Base-by-base conservation (phyloP, 2,797 vertebrate genomes). In the Botia kubotai region DNA sequence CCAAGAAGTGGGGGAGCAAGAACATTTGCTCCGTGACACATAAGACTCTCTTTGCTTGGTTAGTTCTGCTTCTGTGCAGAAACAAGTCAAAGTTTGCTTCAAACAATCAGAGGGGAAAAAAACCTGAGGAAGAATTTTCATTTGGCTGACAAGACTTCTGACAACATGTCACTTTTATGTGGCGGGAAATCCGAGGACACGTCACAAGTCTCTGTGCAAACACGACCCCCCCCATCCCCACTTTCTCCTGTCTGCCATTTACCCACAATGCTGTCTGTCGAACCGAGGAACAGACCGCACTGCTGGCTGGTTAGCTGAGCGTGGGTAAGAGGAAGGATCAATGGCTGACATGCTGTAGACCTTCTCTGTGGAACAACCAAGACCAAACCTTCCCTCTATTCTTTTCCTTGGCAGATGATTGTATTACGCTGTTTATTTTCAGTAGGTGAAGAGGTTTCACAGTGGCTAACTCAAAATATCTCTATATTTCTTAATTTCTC, bases 291-390 rank as follows among this genome's bases (percentile, higher is more conserved):
- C 12, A 23, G 19, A 60, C 23, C 66, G 80, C 48, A 52, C 70
- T 72, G 43, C 53, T 80, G 53, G 39, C 74, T 77, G 69, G 52
- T 80, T 72, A 77, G 53, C 33, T 43, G 57, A 78, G 39, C 58
- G 33, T 71, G 23, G 16, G 1, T 17, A 23, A 74, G 43, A 50
- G 16, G n/a, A 73, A 74, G 57, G 63, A 74, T 62, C 66, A 72
- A 65, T 76, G 10, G 48, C n/a, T 62, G 62, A 16, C 16, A 3
- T 29, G 39, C 19, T 72, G 46, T 16, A 46, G 19, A 75, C 17
- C 12, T 23, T 14, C 12, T 36, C 4, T 52, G 46, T 29, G 4
- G 4, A 29, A 29, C 29, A 29, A 29, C 29, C 29, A 29, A 29
- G 29, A 29, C 29, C 29, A 29, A 29, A 2, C 57, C 6, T 71